A percentile compares a stretch with the other conserved stretches of the same genome.
Evolutionary conservation across 2,888 invertebrate species (phyloP).

Genomic region (Ichneumoninae sp.): DNA sequence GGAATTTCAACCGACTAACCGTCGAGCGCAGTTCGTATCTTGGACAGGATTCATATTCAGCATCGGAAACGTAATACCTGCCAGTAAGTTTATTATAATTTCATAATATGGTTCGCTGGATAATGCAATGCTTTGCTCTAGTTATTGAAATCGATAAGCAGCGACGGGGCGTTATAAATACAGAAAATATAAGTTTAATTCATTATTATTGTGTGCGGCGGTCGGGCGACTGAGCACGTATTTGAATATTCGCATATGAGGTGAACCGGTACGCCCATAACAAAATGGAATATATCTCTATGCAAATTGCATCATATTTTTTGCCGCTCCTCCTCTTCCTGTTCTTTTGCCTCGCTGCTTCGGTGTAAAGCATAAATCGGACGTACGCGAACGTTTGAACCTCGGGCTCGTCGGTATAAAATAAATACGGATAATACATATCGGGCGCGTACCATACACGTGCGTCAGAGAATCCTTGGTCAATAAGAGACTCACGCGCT

Average conservation of each 20-base stretch:
- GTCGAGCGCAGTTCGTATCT: constrained; percentile 88
- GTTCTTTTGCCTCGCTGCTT: constrained; percentile 12
- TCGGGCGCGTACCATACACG: neutral
- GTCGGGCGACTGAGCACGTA: constrained; percentile 22
- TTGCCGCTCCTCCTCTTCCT: constrained; percentile 3
- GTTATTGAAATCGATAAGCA: constrained; percentile 20
- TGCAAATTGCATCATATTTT: constrained; percentile 34
- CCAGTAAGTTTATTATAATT: constrained; percentile 81
- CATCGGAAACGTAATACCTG: constrained; percentile 88
- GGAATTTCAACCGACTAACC: constrained; percentile 89
- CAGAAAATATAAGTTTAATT: constrained; percentile 26
- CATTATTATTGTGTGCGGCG: constrained; percentile 27
- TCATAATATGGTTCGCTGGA: neutral
- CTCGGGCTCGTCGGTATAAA: neutral
- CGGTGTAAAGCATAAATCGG: constrained; percentile 8
- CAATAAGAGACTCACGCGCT: neutral
- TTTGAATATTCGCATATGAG: constrained; percentile 51
- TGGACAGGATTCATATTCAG: constrained; percentile 89
- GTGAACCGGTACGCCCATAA: constrained; percentile 50
- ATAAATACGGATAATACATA: constrained; percentile 10
- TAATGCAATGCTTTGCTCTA: constrained; percentile 18
- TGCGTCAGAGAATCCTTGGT: neutral
- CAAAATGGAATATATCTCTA: constrained; percentile 33
- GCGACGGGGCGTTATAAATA: neutral
- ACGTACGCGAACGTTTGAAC: neutral